These are phyloP conservation scores for Wasmannia auropunctata DNA, from an alignment of 1,140 invertebrate genomes.

Conservation along the genomic window DNA sequence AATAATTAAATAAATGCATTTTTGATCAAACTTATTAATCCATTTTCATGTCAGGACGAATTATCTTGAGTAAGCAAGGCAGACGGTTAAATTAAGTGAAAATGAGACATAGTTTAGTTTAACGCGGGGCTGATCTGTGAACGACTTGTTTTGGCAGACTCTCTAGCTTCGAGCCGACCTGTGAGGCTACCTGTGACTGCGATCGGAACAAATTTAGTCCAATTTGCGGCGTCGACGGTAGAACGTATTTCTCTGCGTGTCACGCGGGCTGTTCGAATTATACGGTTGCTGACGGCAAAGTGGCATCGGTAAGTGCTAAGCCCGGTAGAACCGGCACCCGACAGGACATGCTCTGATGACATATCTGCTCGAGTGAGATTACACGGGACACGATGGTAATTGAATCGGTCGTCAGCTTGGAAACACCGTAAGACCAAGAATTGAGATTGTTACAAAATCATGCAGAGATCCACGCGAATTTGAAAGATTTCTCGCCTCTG, in stretches of 20 bases:
- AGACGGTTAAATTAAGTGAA: background rate
- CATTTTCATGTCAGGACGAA: background rate
- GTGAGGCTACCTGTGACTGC: slow-evolving; percentile 90
- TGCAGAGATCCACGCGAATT: background rate
- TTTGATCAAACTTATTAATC: background rate
- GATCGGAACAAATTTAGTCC: slow-evolving; percentile 92
- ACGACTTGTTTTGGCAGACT: slow-evolving; percentile 71
- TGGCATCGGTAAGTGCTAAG: slow-evolving; percentile 82
- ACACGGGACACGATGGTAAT: slow-evolving; percentile 27
- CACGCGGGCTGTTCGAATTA: slow-evolving; percentile 93
- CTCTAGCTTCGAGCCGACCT: slow-evolving; percentile 87
- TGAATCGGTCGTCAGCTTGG: slow-evolving; percentile 27
- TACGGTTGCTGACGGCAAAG: slow-evolving; percentile 87
- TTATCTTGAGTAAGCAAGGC: background rate
- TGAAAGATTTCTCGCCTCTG: background rate
- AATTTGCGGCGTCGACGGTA: slow-evolving; percentile 92
- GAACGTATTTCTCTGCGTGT: slow-evolving; percentile 95
- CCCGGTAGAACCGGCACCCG: background rate
- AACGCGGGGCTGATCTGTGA: background rate
- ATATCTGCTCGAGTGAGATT: slow-evolving; percentile 11
- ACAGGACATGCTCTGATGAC: background rate
- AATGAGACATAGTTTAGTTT: background rate
- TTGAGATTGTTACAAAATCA: background rate
- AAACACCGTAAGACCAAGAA: background rate
- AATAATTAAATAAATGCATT: background rate